phyloP scores from a whole-genome alignment of 2,888 invertebrate genomes.

The Callyntrura guangdongensis region DNA sequence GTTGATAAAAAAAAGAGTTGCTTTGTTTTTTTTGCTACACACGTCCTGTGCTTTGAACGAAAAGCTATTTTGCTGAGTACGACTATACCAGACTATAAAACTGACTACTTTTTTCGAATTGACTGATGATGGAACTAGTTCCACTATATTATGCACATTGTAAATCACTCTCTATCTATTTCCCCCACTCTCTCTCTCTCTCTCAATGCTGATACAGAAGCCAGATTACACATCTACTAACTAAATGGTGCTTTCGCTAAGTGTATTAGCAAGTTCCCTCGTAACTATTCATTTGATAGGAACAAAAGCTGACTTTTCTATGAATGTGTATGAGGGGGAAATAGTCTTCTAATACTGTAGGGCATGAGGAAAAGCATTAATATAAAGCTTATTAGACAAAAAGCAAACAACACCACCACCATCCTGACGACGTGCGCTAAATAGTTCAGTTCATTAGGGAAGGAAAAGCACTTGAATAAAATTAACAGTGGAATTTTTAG shows the following conservation, averaged over 20 bases:
- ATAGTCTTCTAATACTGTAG: not conserved
- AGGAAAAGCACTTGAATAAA: not conserved
- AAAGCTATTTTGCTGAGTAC: not conserved
- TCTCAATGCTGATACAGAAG: not conserved
- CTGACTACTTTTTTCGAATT: no score
- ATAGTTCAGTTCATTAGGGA: no score
- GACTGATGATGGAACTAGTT: no score
- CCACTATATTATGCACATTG: no score
- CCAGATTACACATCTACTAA: not conserved
- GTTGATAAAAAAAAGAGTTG: slow-evolving; percentile 25
- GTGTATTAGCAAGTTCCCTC: not conserved
- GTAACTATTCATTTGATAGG: not conserved
- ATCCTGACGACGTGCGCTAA: no score
- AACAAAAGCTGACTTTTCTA: not conserved
- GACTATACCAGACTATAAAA: not conserved
- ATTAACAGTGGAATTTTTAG: not conserved
- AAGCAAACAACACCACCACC: no score
- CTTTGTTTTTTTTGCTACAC: slow-evolving; percentile 26
- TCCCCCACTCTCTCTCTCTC: not conserved
- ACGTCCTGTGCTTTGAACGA: slow-evolving; percentile 28
- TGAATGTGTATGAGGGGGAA: not conserved
- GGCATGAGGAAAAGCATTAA: not conserved
- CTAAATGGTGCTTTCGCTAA: not conserved
- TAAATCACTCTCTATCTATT: not conserved
- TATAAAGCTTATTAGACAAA: not conserved